Evolutionary conservation across 2,888 invertebrate species (phyloP), one percentile per base, ranked within the genome.

Genomic region (Leptodirus hochenwartii): DNA sequence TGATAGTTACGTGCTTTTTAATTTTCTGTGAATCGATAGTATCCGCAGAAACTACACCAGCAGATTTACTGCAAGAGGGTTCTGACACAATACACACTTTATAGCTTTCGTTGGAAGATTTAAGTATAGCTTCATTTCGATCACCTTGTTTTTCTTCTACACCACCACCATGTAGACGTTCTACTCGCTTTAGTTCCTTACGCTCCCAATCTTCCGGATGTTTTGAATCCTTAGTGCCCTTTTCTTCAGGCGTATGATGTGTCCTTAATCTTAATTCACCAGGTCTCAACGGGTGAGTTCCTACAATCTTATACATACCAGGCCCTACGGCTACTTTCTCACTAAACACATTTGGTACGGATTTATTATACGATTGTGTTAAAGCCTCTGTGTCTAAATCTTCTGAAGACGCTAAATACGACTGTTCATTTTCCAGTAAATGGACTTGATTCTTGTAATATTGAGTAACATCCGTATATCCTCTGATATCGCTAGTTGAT

Each of bases 131-230:
- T 22, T 32, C 3, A 24, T 27, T 17, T 16, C 27, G 3, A 16
- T 27, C 15, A 27, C 27, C 2, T 17, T 17, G 11, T 34, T 47
- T 48, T 6, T 49, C 49, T 40, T 52, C 51, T 15, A 50, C 53
- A 25, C 49, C 54, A 14, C 56, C 56, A n/a, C 56, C 56, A 34
- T 55, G 54, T 34, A 56, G 37, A 42, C 56, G 45, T 43, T 54
- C 51, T 22, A 56, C 54, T 41, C 44, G 48, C 39, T 47, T 47
- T 35, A 47, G 44, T 40, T 53, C 53, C 38, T 54, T 55, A 29
- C 53, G 39, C 40, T 54, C 53, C 53, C 54, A 54, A 42, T 56
- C 55, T 47, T 57, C 56, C 11, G 54, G 52, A 41, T 43, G 48
- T 37, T 54, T 54, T 16, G 55, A 56, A 41, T 57, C 57, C 40